Base-by-base conservation (phyloP, 2,888 invertebrate genomes). In the Halocaridina rubra region DNA sequence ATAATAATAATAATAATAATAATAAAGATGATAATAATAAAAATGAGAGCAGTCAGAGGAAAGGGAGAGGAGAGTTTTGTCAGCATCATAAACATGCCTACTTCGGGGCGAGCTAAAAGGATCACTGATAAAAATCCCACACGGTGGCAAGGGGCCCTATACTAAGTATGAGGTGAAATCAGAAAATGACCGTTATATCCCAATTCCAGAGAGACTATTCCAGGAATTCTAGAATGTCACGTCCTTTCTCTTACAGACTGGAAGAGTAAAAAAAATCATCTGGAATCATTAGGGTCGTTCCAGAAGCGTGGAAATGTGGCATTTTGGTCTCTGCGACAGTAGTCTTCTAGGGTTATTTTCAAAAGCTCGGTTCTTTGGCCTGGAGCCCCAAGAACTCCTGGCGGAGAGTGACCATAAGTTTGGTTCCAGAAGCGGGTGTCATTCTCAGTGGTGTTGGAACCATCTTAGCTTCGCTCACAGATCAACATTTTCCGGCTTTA, bases 41-140 rank as follows among this genome's bases (percentile, higher is more conserved):
- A n/a, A n/a, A n/a, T n/a, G n/a, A n/a, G n/a, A n/a, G n/a, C n/a
- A n/a, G 39, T n/a, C 30, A 80, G 80, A 80, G 80, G n/a, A n/a
- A n/a, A n/a, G n/a, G n/a, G n/a, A 76, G 81, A 67, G 81, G 71
- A 82, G 82, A 82, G 82, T 82, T 82, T 82, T 82, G 82, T 82
- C 82, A 82, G 82, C 82, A 82, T 82, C 82, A 82, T 82, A 82
- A 82, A 82, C 82, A 82, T 82, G 69, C 82, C 82, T 74, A 82
- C 82, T 82, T 77, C 77, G 82, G 82, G 71, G 77, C 77, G 71
- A 82, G 82, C 82, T 82, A 82, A 82, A 82, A 82, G 82, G 82
- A 82, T 82, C 82, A 82, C 76, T 82, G 82, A 82, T 82, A 82
- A 82, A 82, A 82, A 82, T 82, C 82, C 77, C 77, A 8, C 69